A percentile compares a stretch with the other conserved stretches of the same genome.
Conservation (phyloP, 2,888 invertebrate species). For the Scaptomyza tumidula region DNA sequence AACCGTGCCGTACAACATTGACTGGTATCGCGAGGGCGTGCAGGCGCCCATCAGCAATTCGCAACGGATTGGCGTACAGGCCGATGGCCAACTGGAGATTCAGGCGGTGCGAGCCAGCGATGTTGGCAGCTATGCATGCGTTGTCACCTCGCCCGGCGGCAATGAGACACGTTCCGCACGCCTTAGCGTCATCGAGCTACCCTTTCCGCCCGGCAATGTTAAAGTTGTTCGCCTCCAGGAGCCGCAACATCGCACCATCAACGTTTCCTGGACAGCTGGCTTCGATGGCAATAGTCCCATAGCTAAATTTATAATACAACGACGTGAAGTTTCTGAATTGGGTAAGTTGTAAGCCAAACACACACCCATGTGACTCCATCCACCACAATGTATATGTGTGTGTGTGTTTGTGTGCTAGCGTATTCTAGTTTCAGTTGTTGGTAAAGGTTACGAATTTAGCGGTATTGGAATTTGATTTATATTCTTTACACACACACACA, state of each 20-base stretch:
- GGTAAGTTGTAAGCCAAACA: conserved; percentile 86
- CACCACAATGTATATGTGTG: too few relatives aligned
- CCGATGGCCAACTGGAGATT: conserved; percentile 94
- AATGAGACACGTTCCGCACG: conserved; percentile 95
- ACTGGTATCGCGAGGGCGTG: conserved; percentile 94
- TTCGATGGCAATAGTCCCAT: conserved; percentile 99
- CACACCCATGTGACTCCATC: too few relatives aligned
- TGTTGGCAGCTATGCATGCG: conserved; percentile 96
- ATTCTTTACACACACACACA: not conserved
- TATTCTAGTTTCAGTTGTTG: not conserved
- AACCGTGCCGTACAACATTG: conserved; percentile 92
- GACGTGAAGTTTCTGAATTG: conserved; percentile 93
- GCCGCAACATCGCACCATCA: conserved; percentile 91
- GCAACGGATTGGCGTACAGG: conserved; percentile 89
- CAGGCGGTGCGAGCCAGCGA: conserved; percentile 95
- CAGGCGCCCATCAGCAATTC: conserved; percentile 87
- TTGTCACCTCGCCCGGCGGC: conserved; percentile 94
- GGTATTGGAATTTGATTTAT: conserved; percentile 51
- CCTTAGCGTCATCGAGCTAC: conserved; percentile 96
- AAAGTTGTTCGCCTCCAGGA: conserved; percentile 89
- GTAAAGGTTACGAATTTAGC: conserved; percentile 28
- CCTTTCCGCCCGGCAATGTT: conserved; percentile 95
- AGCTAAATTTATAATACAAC: conserved; percentile 95
- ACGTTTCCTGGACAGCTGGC: conserved; percentile 97
- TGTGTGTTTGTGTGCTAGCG: not conserved